phyloP scores from a whole-genome alignment of 2,797 vertebrate species.

The Poeciliopsis gracilis region DNA sequence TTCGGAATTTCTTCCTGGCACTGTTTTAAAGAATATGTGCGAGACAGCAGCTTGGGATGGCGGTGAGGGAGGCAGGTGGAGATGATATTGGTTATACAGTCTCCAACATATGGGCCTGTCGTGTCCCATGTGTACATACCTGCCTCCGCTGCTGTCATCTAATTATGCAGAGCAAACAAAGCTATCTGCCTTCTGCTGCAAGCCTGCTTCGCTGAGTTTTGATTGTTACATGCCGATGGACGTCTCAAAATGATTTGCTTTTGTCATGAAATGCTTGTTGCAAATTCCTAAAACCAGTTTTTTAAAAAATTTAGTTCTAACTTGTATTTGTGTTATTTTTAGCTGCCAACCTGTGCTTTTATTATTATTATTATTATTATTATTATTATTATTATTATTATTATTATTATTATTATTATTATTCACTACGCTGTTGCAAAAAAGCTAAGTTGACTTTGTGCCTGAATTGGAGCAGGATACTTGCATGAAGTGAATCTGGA shows the following conservation, averaged over 20 bases:
- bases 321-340: slow-evolving; percentile 40
- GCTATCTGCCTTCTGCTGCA: slow-evolving; percentile 78
- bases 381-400: too few relatives aligned
- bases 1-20: slow-evolving; percentile 43
- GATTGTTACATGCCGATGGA: slow-evolving; percentile 71
- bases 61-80: slow-evolving; percentile 71
- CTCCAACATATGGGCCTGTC: slow-evolving; percentile 80
- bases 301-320: slow-evolving; percentile 48
- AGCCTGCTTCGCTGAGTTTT: slow-evolving; percentile 71
- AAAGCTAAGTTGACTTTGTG: slow-evolving; percentile 12
- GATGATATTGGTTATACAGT: slow-evolving; percentile 79
- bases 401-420: too few relatives aligned
- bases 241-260: slow-evolving; percentile 67
- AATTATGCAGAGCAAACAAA: slow-evolving; percentile 84
- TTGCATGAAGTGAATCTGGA: not conserved
- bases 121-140: slow-evolving; percentile 81
- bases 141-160: slow-evolving; percentile 80
- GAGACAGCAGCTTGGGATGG: slow-evolving; percentile 64
- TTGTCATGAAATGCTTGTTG: slow-evolving; percentile 60
- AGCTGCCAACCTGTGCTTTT: slow-evolving; percentile 21
- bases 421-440: slow-evolving; percentile 18
- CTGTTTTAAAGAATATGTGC: slow-evolving; percentile 55
- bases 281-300: slow-evolving; percentile 56
- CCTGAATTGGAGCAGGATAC: not conserved
- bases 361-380: too few relatives aligned